Conservation (phyloP, 2,797 vertebrate species). For the Pogonophryne albipinna region DNA sequence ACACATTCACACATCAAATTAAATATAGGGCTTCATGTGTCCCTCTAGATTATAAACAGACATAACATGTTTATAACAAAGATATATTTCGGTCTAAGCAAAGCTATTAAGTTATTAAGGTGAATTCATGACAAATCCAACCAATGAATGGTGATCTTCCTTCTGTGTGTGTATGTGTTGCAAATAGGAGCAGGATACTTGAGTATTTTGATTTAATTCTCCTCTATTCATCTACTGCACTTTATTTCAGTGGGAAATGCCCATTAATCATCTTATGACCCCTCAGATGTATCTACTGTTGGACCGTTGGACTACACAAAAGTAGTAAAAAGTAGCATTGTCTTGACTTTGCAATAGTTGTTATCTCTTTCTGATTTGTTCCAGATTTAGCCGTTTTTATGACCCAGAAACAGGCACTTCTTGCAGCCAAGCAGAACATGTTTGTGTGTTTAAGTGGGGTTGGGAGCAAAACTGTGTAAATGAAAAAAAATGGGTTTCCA, state of each 20-base stretch:
- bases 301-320: not conserved
- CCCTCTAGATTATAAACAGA: not conserved
- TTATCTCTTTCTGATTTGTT: not conserved
- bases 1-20: not conserved
- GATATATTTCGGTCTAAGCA: not conserved
- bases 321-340: not conserved
- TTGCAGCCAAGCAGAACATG: not conserved
- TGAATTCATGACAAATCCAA: constrained; percentile 3
- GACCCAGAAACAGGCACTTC: not conserved
- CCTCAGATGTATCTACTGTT: not conserved
- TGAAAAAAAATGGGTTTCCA: constrained; percentile 44
- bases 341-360: not conserved
- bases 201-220: not conserved
- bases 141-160: not conserved
- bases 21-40: not conserved
- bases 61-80: not conserved
- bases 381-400: not conserved
- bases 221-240: no score
- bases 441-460: not conserved
- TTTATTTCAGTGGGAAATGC: not conserved
- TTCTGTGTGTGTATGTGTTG: not conserved
- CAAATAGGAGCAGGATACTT: constrained; percentile 22
- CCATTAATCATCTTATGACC: not conserved
- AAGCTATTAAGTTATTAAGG: constrained; percentile 9
- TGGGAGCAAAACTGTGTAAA: not conserved